phyloP scores from a whole-genome alignment of 2,797 vertebrate genomes.

The Antennarius maculatus region DNA sequence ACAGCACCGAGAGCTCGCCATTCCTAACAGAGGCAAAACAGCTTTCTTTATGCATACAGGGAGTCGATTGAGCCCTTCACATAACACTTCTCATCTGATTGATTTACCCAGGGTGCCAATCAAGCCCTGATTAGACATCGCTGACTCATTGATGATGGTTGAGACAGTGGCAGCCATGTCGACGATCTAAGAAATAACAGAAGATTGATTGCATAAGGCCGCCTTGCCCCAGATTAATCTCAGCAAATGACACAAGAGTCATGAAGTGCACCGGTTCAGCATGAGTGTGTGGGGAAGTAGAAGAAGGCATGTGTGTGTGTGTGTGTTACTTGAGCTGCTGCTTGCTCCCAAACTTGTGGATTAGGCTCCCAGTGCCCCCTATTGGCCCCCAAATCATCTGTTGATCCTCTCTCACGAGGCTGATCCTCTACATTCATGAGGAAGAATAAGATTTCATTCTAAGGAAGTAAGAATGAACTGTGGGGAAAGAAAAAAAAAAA shows the following conservation, averaged over 20 bases:
- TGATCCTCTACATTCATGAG: slow-evolving; percentile 45
- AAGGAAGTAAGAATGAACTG: slow-evolving; percentile 5
- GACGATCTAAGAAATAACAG: slow-evolving; percentile 25
- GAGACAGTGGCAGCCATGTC: slow-evolving; percentile 55
- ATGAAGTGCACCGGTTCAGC: slow-evolving; percentile 39
- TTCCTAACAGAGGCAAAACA: slow-evolving; percentile 21
- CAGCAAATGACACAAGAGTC: slow-evolving; percentile 46
- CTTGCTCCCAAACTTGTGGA: slow-evolving; percentile 64
- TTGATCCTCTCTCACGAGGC: slow-evolving; percentile 63
- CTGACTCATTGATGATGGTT: slow-evolving; percentile 63
- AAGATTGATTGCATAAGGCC: slow-evolving; percentile 65
- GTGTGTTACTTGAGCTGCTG: slow-evolving; percentile 25
- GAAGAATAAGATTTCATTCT: slow-evolving; percentile 20
- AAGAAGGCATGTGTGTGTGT: slow-evolving; percentile 29
- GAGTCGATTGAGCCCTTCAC: slow-evolving; percentile 60
- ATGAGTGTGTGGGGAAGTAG: slow-evolving; percentile 25
- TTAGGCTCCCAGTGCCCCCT: slow-evolving; percentile 84
- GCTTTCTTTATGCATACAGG: slow-evolving; percentile 32
- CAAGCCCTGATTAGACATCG: slow-evolving; percentile 75
- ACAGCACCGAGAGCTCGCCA: slow-evolving; percentile 12
- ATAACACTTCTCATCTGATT: slow-evolving; percentile 69
- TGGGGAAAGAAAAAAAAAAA: neutral
- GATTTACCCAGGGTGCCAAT: slow-evolving; percentile 78
- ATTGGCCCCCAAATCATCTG: slow-evolving; percentile 80
- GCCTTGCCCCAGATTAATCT: slow-evolving; percentile 61